These are phyloP conservation scores for Rhyzopertha dominica DNA, from an alignment of 1,140 invertebrate genomes.

Conservation along the genomic window DNA sequence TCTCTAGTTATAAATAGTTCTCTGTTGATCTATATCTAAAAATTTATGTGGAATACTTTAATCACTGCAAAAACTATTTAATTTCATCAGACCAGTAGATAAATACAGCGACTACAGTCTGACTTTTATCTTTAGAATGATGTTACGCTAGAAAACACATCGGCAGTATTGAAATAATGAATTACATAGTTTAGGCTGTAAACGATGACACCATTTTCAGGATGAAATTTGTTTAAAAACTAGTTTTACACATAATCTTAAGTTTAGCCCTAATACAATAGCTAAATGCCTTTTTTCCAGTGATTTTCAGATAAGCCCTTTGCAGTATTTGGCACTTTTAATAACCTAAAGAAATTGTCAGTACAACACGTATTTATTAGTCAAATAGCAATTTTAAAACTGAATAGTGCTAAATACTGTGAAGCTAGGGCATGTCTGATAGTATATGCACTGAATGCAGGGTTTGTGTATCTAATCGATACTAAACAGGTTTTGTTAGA, in stretches of 20 bases:
- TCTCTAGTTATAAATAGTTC: slow-evolving; percentile 9
- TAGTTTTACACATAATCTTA: slow-evolving; percentile 2
- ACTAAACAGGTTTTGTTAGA: slow-evolving; percentile 35
- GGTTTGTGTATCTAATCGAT: too few species aligned
- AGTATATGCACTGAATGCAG: too few species aligned
- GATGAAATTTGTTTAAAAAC: background rate
- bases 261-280: slow-evolving; percentile 4
- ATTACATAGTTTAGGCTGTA: background rate
- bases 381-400: background rate
- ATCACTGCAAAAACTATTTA: slow-evolving; percentile 16
- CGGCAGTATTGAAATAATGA: background rate
- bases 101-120: slow-evolving; percentile 3
- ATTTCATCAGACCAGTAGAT: too few species aligned
- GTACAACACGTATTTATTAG: background rate
- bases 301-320: slow-evolving; percentile 15
- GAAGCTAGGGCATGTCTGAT: slow-evolving; percentile 1
- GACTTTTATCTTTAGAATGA: slow-evolving; percentile 1
- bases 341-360: too few species aligned
- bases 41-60: slow-evolving; percentile 6
- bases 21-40: slow-evolving; percentile 10
- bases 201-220: background rate
- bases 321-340: slow-evolving; percentile 12
- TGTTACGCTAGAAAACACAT: background rate
- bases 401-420: slow-evolving; percentile 1
- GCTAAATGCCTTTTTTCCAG: slow-evolving; percentile 10